Conservation (phyloP, 2,113 vertebrate species). For the Dasypus novemcinctus region DNA sequence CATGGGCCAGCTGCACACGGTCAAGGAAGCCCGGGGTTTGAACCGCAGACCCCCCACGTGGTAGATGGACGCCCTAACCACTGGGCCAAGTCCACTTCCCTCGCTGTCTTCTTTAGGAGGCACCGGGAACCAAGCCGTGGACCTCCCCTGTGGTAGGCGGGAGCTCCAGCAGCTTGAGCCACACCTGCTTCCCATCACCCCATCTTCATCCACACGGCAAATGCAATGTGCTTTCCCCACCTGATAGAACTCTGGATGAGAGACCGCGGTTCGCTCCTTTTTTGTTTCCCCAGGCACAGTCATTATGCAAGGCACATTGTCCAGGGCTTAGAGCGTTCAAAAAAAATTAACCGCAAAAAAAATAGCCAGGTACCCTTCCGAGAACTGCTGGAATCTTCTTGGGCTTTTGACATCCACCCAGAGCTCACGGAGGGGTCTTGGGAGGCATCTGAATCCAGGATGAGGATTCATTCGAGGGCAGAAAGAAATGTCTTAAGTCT, state of each 20-base stretch:
- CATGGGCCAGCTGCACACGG: too few relatives aligned
- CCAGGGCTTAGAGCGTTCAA: not conserved
- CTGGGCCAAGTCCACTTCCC: too few relatives aligned
- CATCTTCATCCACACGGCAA: rapidly evolving
- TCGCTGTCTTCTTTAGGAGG: too few relatives aligned
- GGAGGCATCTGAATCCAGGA: not conserved
- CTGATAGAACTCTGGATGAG: not conserved
- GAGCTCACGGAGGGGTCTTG: not conserved
- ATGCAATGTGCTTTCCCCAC: not conserved
- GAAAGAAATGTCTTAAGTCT: not conserved
- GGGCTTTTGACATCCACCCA: not conserved
- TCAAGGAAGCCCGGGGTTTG: too few relatives aligned
- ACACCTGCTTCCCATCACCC: too few relatives aligned
- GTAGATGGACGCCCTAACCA: too few relatives aligned
- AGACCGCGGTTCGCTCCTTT: rapidly evolving
- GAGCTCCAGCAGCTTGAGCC: too few relatives aligned
- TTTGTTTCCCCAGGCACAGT: not conserved
- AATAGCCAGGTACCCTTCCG: not conserved
- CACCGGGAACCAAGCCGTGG: too few relatives aligned
- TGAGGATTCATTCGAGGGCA: not conserved
- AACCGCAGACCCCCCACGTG: too few relatives aligned
- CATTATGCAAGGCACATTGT: not conserved
- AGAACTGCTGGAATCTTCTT: not conserved
- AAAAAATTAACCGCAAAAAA: not conserved
- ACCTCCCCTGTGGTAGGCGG: too few relatives aligned